Base-by-base conservation (phyloP, 2,797 vertebrate species). In the Salmo trutta region DNA sequence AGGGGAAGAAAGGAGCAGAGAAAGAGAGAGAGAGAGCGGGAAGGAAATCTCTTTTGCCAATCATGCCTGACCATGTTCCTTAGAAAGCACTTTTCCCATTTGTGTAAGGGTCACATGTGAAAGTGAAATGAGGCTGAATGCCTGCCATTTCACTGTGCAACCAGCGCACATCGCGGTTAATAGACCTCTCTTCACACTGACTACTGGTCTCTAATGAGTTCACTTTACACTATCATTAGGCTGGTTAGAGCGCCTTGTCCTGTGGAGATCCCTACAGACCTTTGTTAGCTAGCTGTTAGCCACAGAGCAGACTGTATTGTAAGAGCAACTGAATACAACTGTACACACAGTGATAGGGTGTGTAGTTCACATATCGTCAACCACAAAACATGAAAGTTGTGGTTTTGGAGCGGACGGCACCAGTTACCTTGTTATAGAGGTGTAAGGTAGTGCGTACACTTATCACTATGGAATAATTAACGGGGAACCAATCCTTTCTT, bases 1-100 rank as follows among this genome's bases (percentile, higher is more conserved):
- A 27, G 47, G 12, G n/a, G 47, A 53, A 10, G 6, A 4, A 54
- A n/a, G 47, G n/a, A 19, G 24, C 15, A 24, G n/a, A 27, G 51
- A 17, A 12, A 52, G 51, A 53, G 76, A 66, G 51, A 54, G 62
- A 27, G 33, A 68, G 68, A 15, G 73, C 70, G 17, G 73, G 68
- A 76, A 54, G 17, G 75, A 51, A 51, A 76, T 86, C 75, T 76
- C 71, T 62, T 87, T 75, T 78, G 83, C 81, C 84, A 81, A 75
- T 82, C 88, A 87, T 80, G 87, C 82, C 81, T 80, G 82, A 81
- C 82, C 73, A 15, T 77, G 59, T 84, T 81, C 82, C 81, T 83
- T 74, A 72, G 81, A 85, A 84, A 88, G 74, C 62, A 78, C 62
- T 75, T 71, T 82, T 79, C 67, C 73, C 81, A 80, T 88, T 88